These are phyloP conservation scores for Mythimna impura DNA, from an alignment of 2,888 invertebrate species.

Conservation along the genomic window DNA sequence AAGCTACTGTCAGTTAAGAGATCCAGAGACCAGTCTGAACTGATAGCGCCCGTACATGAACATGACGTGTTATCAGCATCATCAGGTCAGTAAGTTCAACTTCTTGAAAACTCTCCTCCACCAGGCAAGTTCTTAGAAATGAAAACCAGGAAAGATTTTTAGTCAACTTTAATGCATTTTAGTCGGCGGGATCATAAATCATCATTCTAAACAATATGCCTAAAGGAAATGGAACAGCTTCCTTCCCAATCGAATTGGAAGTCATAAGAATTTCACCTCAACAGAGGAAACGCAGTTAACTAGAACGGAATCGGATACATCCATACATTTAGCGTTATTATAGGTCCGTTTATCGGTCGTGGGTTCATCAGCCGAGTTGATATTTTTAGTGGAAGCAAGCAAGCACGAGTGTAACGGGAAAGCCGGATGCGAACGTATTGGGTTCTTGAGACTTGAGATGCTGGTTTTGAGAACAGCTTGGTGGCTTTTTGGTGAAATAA, in stretches of 20 bases:
- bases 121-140: too few species aligned
- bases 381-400: slow-evolving; percentile 77
- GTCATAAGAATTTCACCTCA: slow-evolving; percentile 25
- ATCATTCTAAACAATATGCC: neutral
- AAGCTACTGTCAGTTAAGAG: too few species aligned
- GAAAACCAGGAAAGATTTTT: neutral
- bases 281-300: slow-evolving; percentile 38
- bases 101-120: neutral
- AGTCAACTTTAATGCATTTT: neutral
- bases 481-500: slow-evolving; percentile 11
- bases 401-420: slow-evolving; percentile 74
- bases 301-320: slow-evolving; percentile 59
- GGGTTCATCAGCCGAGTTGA: slow-evolving; percentile 71
- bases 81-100: too few species aligned
- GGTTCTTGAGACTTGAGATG: slow-evolving; percentile 27
- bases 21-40: too few species aligned
- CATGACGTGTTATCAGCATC: too few species aligned
- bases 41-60: too few species aligned
- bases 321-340: slow-evolving; percentile 48
- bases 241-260: slow-evolving; percentile 14
- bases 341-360: slow-evolving; percentile 57
- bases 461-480: slow-evolving; percentile 44
- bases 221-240: slow-evolving; percentile 13
- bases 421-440: slow-evolving; percentile 68
- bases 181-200: neutral